Conservation (phyloP, 2,888 invertebrate species). For the Electrophaes corylata region DNA sequence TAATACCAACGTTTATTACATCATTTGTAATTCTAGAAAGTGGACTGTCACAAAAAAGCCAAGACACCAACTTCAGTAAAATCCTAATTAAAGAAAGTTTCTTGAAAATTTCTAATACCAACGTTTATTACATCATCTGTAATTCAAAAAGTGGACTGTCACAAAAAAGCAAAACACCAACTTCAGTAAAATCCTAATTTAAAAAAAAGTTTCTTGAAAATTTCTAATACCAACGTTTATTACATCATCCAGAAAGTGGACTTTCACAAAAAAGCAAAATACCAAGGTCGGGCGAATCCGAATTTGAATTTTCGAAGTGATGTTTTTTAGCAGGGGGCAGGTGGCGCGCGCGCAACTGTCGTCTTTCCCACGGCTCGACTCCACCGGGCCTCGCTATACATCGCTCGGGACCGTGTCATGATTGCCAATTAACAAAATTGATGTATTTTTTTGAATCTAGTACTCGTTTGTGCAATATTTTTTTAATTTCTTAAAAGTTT, state of each 20-base stretch:
- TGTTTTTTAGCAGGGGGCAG: slow-evolving; percentile 75
- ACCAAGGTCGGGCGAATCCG: slow-evolving; percentile 74
- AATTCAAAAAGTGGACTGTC: no score
- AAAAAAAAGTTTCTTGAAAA: slow-evolving; percentile 15
- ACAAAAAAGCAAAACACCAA: no score
- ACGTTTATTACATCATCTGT: no score
- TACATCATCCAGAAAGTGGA: slow-evolving; percentile 38
- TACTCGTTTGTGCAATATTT: slow-evolving; percentile 17
- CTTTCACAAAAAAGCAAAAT: slow-evolving; percentile 43
- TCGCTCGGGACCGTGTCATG: slow-evolving; percentile 68
- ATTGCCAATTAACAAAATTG: slow-evolving; percentile 77
- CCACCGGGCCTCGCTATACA: slow-evolving; percentile 65
- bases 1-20: no score
- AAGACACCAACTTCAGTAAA: not conserved
- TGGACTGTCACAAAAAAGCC: no score
- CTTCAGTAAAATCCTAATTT: slow-evolving; percentile 28
- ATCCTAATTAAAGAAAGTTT: not conserved
- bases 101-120: no score
- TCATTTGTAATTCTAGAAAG: no score
- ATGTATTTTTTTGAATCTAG: slow-evolving; percentile 35
- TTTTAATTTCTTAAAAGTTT: slow-evolving; percentile 13
- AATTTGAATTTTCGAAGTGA: slow-evolving; percentile 75
- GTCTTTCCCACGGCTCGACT: slow-evolving; percentile 75
- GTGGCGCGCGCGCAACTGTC: slow-evolving; percentile 78
- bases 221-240: not conserved